phyloP scores from a whole-genome alignment of 2,888 invertebrate species.

The Drosophila trichaetosa region DNA sequence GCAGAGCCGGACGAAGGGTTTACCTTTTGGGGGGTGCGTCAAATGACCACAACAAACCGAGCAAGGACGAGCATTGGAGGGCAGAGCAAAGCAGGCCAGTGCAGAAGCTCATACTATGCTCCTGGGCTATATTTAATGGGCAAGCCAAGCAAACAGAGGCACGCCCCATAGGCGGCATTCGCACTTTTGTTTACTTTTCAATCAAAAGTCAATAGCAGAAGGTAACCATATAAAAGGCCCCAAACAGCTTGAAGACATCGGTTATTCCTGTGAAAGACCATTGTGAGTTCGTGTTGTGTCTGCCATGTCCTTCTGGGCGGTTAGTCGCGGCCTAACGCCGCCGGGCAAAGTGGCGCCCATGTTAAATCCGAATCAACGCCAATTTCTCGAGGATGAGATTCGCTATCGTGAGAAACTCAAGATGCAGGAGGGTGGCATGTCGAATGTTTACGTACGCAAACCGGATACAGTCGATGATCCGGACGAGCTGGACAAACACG shows the following conservation, averaged over 20 bases:
- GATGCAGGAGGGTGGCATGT: slow-evolving; percentile 66
- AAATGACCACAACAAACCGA: slow-evolving; percentile 66
- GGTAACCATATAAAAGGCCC: slow-evolving; percentile 44
- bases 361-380: slow-evolving; percentile 85
- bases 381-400: slow-evolving; percentile 83
- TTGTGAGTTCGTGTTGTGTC: slow-evolving; percentile 18
- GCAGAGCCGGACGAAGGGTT: neutral
- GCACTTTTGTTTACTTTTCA: slow-evolving; percentile 73
- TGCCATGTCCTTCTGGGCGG: slow-evolving; percentile 82
- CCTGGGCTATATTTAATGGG: slow-evolving; percentile 66
- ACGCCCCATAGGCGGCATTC: slow-evolving; percentile 58
- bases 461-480: slow-evolving; percentile 86
- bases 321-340: slow-evolving; percentile 68
- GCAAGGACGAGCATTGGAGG: neutral
- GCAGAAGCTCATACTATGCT: neutral
- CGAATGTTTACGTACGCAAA: slow-evolving; percentile 80
- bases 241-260: slow-evolving; percentile 12
- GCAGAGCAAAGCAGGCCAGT: neutral
- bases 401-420: slow-evolving; percentile 82
- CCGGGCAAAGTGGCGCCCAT: slow-evolving; percentile 79
- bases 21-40: slow-evolving; percentile 1
- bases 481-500: slow-evolving; percentile 88
- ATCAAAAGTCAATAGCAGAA: slow-evolving; percentile 76
- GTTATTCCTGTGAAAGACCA: slow-evolving; percentile 9
- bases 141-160: slow-evolving; percentile 54